These are phyloP conservation scores for Sebastes ruberrimus DNA, from an alignment of 2,797 vertebrate species.

Conservation along the genomic window DNA sequence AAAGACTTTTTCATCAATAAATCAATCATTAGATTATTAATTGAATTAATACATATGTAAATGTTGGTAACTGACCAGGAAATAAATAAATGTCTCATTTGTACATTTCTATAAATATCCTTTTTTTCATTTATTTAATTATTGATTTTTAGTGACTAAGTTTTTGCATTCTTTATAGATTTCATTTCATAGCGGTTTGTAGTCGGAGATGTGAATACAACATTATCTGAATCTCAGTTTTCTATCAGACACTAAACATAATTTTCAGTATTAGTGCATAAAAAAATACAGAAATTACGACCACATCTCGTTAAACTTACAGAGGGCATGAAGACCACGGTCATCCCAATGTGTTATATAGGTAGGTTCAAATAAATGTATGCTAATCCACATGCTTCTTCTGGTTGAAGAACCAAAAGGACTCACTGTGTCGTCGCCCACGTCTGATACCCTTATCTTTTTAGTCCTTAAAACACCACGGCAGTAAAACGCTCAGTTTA, in stretches of 20 bases:
- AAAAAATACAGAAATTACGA: too few relatives aligned
- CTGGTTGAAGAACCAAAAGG: not conserved
- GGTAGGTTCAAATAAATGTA: not conserved
- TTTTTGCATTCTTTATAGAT: too few relatives aligned
- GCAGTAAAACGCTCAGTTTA: too few relatives aligned
- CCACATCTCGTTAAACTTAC: too few relatives aligned
- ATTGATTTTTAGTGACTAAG: too few relatives aligned
- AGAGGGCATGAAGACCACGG: too few relatives aligned
- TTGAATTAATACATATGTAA: too few relatives aligned
- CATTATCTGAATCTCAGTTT: accelerated
- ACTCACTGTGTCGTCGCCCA: not conserved
- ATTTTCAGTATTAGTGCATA: not conserved
- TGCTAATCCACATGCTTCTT: not conserved
- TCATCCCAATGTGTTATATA: not conserved
- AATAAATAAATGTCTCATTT: not conserved
- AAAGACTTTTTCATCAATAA: too few relatives aligned
- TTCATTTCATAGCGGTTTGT: not conserved
- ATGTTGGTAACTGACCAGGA: not conserved
- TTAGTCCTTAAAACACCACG: too few relatives aligned
- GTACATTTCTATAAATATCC: not conserved
- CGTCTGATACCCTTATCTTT: too few relatives aligned
- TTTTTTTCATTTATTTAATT: too few relatives aligned
- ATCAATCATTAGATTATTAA: too few relatives aligned
- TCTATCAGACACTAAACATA: not conserved
- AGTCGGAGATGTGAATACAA: not conserved